phyloP scores from a whole-genome alignment of 2,113 vertebrate species.

The Hippocampus comes region DNA sequence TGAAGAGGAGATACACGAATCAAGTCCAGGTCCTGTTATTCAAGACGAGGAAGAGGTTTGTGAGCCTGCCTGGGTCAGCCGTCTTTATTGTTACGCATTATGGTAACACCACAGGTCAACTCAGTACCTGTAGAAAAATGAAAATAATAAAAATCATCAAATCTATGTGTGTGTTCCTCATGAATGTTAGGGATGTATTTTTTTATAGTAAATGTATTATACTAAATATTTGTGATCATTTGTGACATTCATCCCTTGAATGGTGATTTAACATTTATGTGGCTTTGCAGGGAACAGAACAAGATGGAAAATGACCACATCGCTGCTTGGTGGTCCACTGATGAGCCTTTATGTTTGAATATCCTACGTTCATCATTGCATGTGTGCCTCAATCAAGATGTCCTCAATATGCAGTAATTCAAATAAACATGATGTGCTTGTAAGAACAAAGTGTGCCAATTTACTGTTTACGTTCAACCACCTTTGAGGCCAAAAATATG shows the following conservation, averaged over 20 bases:
- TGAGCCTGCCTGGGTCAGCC: neutral
- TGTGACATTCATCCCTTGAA: neutral
- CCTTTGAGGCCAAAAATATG: too few relatives aligned
- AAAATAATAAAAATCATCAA: neutral
- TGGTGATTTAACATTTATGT: constrained; percentile 8
- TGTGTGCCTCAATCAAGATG: neutral
- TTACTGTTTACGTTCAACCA: neutral
- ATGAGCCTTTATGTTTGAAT: neutral
- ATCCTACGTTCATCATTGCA: neutral
- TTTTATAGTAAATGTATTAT: neutral
- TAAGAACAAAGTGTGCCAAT: neutral
- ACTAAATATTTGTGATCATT: neutral
- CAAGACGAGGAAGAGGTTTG: constrained; percentile 33
- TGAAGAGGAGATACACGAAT: constrained; percentile 16
- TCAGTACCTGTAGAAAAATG: neutral
- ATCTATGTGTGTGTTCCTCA: neutral
- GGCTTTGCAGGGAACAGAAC: constrained; percentile 36
- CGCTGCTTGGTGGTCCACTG: neutral
- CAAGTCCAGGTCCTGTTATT: constrained; percentile 6
- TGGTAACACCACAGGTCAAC: neutral
- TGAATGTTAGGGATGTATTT: neutral
- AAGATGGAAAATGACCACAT: constrained; percentile 9
- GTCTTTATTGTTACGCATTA: neutral
- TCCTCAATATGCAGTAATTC: neutral
- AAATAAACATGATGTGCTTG: neutral